Base-by-base conservation (phyloP, 2,113 vertebrate genomes). In the Eulemur rufifrons region DNA sequence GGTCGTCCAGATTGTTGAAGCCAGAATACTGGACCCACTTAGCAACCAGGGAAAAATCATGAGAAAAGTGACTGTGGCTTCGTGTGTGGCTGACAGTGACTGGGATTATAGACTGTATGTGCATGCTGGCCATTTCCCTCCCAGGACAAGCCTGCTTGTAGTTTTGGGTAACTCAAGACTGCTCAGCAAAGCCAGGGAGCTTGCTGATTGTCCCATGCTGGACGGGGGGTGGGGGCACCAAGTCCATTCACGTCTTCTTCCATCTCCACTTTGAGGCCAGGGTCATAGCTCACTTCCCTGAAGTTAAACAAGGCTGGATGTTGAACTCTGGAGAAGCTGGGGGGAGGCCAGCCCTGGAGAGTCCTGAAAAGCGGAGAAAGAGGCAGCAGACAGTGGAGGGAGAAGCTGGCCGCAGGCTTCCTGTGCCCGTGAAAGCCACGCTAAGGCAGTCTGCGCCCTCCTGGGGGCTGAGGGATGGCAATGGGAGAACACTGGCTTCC, bases 201-300 rank as follows among this genome's bases (percentile, higher is more conserved):
- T 29, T 50, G 42, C 64, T 73, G 23, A 23, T n/a, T 61, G 82
- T 74, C 15, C 52, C 32, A 29, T 17, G 52, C 15, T 11, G 64
- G 23, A 2, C 5, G 23, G 50, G 21, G 15, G 6, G 1, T 14
- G 3, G 5, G 29, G 13, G 34, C 27, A 47, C 71, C 4, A 10
- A 21, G 27, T 69, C 39, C n/a, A 18, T 29, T 6, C 52, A 42
- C 54, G 8, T 29, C 63, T 80, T 80, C 52, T 95, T 54, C 47
- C n/a, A 17, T 71, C 64, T 54, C 39, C 52, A 11, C 71, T n/a
- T 59, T 56, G 13, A 76, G 37, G 17, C 50, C 45, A 76, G 68
- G 14, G 21, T 37, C 78, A 14, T 63, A 76, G 11, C 1, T 83
- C 21, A 59, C 47, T 77, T 39, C 39, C 85, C 39, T 25, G 59